phyloP scores from a whole-genome alignment of 2,113 vertebrate genomes.

The Scartelaos histophorus region DNA sequence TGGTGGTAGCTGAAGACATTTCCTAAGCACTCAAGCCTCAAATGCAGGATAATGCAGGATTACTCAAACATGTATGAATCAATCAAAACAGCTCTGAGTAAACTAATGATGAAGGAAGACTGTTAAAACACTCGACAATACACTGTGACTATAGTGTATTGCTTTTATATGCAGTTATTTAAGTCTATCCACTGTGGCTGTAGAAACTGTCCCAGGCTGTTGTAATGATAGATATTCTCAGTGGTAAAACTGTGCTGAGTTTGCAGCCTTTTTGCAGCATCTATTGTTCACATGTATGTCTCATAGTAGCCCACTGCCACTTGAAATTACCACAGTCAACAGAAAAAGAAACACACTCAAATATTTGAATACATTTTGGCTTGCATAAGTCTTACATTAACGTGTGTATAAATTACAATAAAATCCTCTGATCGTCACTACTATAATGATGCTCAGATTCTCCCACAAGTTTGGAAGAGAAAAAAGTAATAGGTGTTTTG shows the following conservation, averaged over 20 bases:
- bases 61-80: not conserved
- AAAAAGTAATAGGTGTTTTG: too few relatives aligned
- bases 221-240: slow-evolving; percentile 72
- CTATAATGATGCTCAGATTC: too few relatives aligned
- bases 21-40: too few relatives aligned
- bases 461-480: too few relatives aligned
- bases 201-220: slow-evolving; percentile 36
- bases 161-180: not conserved
- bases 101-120: not conserved
- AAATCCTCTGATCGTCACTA: not conserved
- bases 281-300: slow-evolving; percentile 46
- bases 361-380: too few relatives aligned
- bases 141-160: not conserved
- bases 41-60: not conserved
- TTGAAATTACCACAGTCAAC: slow-evolving; percentile 6
- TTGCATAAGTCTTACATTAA: too few relatives aligned
- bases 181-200: slow-evolving; percentile 20
- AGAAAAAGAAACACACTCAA: not conserved
- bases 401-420: too few relatives aligned
- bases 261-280: slow-evolving; percentile 48
- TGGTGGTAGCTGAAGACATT: not conserved
- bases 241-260: slow-evolving; percentile 49
- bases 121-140: not conserved
- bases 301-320: not conserved
- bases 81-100: not conserved